Evolutionary conservation across 2,797 vertebrate genomes (phyloP), one percentile per base, ranked within the genome.

Genomic region (Chromis chromis): DNA sequence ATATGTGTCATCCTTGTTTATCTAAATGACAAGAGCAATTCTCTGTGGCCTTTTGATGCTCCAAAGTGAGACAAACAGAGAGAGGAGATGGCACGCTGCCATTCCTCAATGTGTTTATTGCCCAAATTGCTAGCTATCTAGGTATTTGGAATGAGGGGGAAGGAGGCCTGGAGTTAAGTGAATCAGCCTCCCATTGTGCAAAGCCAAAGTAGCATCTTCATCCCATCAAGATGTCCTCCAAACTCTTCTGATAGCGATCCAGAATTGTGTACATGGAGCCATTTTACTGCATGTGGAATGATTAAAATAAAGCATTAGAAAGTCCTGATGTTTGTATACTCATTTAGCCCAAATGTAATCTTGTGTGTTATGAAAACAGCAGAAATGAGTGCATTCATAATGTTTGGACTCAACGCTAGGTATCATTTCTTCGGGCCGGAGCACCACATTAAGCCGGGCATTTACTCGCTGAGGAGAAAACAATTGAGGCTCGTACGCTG

Each of bases 381-480:
- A 48, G 22, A 66, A 74, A 67, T 44, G 25, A 74, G 67, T 22
- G 59, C 28, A 1, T 24, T 50, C 22, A 9, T 27, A n/a, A 42
- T n/a, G 71, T 25, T 54, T 39, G 49, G 54, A 50, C 74, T 44
- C 6, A 61, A 54, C n/a, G 24, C 9, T 1, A 9, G 57, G 50
- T 76, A 36, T 87, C 65, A 56, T 81, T 28, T 65, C 67, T 54
- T 58, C 4, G 28, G 44, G 79, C 0, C 13, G 62, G 74, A 40
- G 83, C 42, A 74, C 52, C 85, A 79, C 83, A 91, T 92, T 78
- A 89, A 91, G 70, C 27, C 28, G 3, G 31, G 62, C 80, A 90
- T 88, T 92, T 81, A 81, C 71, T 84, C 44, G 1, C 60, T 2
- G 44, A 91, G 39, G 86, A 87, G 86, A 82, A 91, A 91, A 84